Evolutionary conservation across 2,888 invertebrate species (phyloP).

Genomic region (Eumacrocentrus americanus): DNA sequence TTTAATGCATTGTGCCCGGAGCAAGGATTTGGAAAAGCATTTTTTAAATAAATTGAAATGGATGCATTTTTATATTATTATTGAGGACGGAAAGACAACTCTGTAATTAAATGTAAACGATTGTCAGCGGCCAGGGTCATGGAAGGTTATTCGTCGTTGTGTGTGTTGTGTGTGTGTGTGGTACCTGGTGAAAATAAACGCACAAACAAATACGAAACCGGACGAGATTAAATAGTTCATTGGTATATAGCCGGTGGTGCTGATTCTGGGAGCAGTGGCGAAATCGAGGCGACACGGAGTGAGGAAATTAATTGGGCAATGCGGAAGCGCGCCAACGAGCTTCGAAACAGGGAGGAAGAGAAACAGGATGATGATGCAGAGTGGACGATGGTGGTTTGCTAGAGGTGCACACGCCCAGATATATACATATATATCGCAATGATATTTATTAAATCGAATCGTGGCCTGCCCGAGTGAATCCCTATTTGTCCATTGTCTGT

Average conservation of each 20-base stretch:
- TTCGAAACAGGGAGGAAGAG: slow-evolving; percentile 24
- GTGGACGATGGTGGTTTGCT: not conserved
- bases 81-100: too few relatives aligned
- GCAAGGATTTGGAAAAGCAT: too few relatives aligned
- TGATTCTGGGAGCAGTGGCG: slow-evolving; percentile 28
- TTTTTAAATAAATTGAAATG: too few relatives aligned
- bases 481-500: slow-evolving; percentile 58
- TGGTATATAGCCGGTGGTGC: slow-evolving; percentile 27
- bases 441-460: slow-evolving; percentile 57
- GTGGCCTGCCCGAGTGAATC: slow-evolving; percentile 43
- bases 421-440: slow-evolving; percentile 13
- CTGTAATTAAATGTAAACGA: slow-evolving; percentile 54
- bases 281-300: slow-evolving; percentile 32
- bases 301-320: slow-evolving; percentile 38
- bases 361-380: slow-evolving; percentile 9
- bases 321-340: slow-evolving; percentile 25
- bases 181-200: too few relatives aligned
- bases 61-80: too few relatives aligned
- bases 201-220: slow-evolving; percentile 42
- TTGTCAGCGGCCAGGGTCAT: slow-evolving; percentile 34
- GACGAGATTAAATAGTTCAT: slow-evolving; percentile 45
- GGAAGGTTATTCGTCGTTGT: slow-evolving; percentile 34
- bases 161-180: too few relatives aligned
- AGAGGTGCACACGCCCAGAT: not conserved
- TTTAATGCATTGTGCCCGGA: too few relatives aligned